A percentile compares a stretch with the other conserved stretches of the same genome.
These are phyloP conservation scores for Matsumyia berberina DNA, from an alignment of 2,888 invertebrate species.

Conservation along the genomic window DNA sequence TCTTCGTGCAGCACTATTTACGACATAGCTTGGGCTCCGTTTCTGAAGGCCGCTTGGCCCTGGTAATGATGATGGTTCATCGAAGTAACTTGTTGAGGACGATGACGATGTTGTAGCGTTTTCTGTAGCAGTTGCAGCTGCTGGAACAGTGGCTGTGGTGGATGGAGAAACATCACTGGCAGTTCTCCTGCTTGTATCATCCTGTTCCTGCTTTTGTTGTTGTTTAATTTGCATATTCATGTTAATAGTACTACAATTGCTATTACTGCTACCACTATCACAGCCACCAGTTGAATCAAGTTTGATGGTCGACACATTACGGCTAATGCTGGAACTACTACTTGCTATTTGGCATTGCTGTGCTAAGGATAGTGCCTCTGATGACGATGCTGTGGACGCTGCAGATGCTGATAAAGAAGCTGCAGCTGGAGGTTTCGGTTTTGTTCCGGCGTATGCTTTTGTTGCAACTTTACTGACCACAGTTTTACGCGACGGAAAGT, in stretches of 20 bases:
- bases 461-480: conserved; percentile 15
- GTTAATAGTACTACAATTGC: conserved; percentile 7
- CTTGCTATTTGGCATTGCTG: conserved; percentile 29
- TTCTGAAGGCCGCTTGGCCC: conserved; percentile 72
- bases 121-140: conserved; percentile 79
- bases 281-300: conserved; percentile 38
- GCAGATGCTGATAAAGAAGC: conserved; percentile 56
- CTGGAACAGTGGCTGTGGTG: conserved; percentile 39
- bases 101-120: conserved; percentile 80
- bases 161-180: conserved; percentile 5
- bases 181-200: conserved; percentile 4
- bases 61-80: conserved; percentile 56
- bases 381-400: conserved; percentile 46
- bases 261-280: conserved; percentile 35
- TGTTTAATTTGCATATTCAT: conserved; percentile 28
- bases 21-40: conserved; percentile 15
- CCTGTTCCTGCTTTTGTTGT: conserved; percentile 3
- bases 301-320: conserved; percentile 21
- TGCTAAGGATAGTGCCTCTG: conserved; percentile 10
- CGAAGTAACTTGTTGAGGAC: conserved; percentile 43
- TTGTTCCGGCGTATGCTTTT: conserved; percentile 32
- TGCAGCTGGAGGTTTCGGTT: conserved; percentile 21
- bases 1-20: conserved; percentile 18
- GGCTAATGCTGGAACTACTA: conserved; percentile 11
- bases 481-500: conserved; percentile 23